These are phyloP conservation scores for Gymnoscelis rufifasciata DNA, from an alignment of 2,888 invertebrate species.

Conservation along the genomic window DNA sequence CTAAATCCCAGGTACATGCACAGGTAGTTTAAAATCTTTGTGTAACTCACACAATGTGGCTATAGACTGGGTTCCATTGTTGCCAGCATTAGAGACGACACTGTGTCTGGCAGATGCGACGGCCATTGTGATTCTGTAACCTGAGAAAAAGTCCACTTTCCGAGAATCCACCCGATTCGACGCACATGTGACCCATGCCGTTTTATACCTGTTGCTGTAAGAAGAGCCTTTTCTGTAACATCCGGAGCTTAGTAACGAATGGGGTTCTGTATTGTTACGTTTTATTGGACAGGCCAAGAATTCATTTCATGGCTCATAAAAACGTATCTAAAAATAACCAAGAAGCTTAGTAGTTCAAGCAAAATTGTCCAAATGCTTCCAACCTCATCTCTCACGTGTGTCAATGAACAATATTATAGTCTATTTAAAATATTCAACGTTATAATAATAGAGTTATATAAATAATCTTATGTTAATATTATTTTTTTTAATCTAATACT, in stretches of 20 bases:
- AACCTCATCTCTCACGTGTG: no score
- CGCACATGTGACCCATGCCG: constrained; percentile 49
- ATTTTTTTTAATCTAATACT: no score
- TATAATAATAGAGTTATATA: no score
- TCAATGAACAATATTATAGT: no score
- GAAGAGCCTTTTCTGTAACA: constrained; percentile 35
- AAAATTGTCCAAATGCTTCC: no score
- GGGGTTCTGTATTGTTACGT: background rate
- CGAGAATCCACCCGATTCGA: constrained; percentile 47
- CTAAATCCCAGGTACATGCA: constrained; percentile 38
- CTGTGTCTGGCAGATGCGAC: constrained; percentile 66
- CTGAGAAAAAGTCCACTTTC: constrained; percentile 46
- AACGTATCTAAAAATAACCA: no score
- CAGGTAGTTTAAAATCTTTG: constrained; percentile 43
- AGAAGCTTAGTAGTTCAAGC: no score
- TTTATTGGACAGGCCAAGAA: constrained; percentile 3
- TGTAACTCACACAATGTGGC: constrained; percentile 29
- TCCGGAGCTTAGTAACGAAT: background rate
- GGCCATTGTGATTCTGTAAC: constrained; percentile 46
- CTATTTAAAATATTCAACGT: no score
- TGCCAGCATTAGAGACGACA: constrained; percentile 48
- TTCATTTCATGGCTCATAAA: background rate
- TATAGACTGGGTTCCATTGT: constrained; percentile 43
- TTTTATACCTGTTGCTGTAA: constrained; percentile 50
- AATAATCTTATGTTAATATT: no score